These are phyloP conservation scores for Poecilus cupreus DNA, from an alignment of 2,888 invertebrate species.

Conservation along the genomic window DNA sequence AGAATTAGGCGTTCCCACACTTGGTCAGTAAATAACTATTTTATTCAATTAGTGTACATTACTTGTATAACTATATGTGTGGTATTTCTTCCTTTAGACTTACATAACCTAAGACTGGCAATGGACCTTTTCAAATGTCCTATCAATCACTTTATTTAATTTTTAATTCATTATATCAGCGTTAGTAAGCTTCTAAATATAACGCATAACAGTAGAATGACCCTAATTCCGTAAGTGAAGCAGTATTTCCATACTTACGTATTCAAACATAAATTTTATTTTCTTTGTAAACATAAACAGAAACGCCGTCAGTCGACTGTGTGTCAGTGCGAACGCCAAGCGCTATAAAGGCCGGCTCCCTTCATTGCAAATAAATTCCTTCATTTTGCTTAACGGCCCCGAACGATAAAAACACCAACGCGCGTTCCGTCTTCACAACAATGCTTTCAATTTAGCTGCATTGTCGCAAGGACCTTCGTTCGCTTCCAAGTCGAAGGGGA, in stretches of 20 bases:
- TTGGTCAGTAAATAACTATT: too few species aligned
- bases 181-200: too few species aligned
- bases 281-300: slow-evolving; percentile 31
- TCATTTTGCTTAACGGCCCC: slow-evolving; percentile 47
- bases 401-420: slow-evolving; percentile 53
- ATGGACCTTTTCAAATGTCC: too few species aligned
- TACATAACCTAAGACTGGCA: too few species aligned
- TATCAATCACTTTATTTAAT: too few species aligned
- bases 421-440: slow-evolving; percentile 20
- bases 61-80: too few species aligned
- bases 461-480: neutral
- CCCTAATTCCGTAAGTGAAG: neutral
- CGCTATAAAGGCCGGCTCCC: slow-evolving; percentile 11
- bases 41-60: too few species aligned
- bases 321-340: slow-evolving; percentile 5
- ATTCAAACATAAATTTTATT: slow-evolving; percentile 27
- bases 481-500: neutral
- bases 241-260: neutral
- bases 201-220: too few species aligned
- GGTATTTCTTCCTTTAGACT: too few species aligned
- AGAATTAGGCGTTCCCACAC: too few species aligned
- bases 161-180: too few species aligned
- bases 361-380: slow-evolving; percentile 46
- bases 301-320: neutral
- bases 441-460: slow-evolving; percentile 11